Conservation (phyloP, 2,797 vertebrate genomes). For the Helicolenus hilgendorfi region DNA sequence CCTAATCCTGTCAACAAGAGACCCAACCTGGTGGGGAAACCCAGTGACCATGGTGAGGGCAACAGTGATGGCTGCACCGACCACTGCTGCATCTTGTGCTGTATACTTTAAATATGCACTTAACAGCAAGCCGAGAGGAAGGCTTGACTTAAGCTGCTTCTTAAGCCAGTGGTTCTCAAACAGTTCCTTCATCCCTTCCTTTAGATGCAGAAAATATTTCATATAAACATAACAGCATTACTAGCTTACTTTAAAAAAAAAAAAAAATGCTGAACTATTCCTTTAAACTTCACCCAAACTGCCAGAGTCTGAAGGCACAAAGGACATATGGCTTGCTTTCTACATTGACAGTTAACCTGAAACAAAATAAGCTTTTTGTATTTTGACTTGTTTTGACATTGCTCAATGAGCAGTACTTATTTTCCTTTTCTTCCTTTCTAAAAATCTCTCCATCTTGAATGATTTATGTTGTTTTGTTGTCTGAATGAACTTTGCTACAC, state of each 20-base stretch:
- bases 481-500: background rate
- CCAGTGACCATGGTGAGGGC: constrained; percentile 82
- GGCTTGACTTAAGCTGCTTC: background rate
- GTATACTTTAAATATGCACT: background rate
- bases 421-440: background rate
- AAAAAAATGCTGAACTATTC: background rate
- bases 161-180: constrained; percentile 4
- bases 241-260: background rate
- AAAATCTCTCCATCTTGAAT: background rate
- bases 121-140: background rate
- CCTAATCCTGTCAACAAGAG: constrained; percentile 71
- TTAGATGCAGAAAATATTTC: background rate
- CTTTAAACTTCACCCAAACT: background rate
- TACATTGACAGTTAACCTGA: background rate
- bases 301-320: background rate
- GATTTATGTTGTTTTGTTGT: background rate
- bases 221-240: background rate
- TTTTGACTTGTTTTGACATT: background rate
- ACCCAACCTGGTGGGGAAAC: constrained; percentile 85
- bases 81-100: constrained; percentile 21
- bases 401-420: background rate
- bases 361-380: background rate
- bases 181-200: background rate
- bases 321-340: background rate
- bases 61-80: constrained; percentile 22